These are phyloP conservation scores for Lycopodina hypogea DNA, from an alignment of 37 sponge, comb jelly and placozoan genomes.

Conservation along the genomic window DNA sequence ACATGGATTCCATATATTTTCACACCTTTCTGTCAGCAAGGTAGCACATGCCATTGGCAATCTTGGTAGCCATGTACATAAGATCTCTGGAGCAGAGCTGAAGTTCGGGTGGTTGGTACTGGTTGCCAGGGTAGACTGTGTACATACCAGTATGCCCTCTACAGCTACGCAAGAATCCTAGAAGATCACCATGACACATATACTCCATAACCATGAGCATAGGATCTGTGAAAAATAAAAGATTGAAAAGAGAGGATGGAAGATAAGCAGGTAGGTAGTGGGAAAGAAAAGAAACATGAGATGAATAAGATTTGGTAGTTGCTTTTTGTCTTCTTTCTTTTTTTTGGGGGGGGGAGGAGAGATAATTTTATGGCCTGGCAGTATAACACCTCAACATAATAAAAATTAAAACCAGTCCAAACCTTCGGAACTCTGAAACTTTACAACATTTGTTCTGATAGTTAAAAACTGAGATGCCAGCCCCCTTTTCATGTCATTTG, in stretches of 20 bases:
- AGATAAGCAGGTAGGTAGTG: neutral
- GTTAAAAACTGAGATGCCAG: no score
- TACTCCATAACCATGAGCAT: slow-evolving; percentile 67
- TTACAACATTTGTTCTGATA: no score
- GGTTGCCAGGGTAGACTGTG: slow-evolving; percentile 51
- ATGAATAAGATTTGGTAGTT: no score
- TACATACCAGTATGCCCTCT: slow-evolving; percentile 57
- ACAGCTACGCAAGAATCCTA: slow-evolving; percentile 69
- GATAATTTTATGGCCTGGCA: no score
- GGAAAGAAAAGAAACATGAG: no score
- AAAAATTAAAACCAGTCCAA: no score
- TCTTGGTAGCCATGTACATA: slow-evolving; percentile 56
- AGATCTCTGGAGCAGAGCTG: slow-evolving; percentile 59
- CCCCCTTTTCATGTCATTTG: no score
- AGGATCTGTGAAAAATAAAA: slow-evolving; percentile 21
- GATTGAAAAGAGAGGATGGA: neutral
- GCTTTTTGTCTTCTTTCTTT: no score
- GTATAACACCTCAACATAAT: no score
- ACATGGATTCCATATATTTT: no score
- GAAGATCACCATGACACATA: slow-evolving; percentile 80
- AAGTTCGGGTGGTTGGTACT: slow-evolving; percentile 33
- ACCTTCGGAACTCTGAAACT: no score
- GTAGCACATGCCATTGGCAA: slow-evolving; percentile 68
- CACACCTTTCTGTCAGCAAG: slow-evolving; percentile 62
- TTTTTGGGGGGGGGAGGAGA: no score